Percentiles rank a stretch among this genome's conserved stretches.
Evolutionary conservation across 2,888 invertebrate species (phyloP).

Genomic region (Apocheima hispidaria): DNA sequence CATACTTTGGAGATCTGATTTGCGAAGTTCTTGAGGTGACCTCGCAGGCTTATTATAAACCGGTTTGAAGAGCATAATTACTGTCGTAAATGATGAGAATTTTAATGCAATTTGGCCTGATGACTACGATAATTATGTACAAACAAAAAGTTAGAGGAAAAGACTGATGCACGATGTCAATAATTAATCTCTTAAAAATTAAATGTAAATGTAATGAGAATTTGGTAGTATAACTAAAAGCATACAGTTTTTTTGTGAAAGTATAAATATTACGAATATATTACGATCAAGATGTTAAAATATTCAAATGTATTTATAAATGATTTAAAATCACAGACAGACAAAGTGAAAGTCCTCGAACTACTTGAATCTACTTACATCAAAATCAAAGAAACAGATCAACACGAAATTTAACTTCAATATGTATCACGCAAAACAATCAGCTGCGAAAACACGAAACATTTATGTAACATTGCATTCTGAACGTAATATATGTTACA

Average conservation of each 20-base stretch:
- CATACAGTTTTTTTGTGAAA: too few species aligned
- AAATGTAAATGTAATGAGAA: too few species aligned
- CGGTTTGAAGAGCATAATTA: not conserved
- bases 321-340: not conserved
- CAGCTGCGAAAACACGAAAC: constrained; percentile 18
- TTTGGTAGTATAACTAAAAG: too few species aligned
- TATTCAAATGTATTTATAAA: too few species aligned
- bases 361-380: constrained; percentile 4
- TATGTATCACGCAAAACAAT: constrained; percentile 26
- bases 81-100: not conserved
- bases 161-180: not conserved
- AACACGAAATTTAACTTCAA: constrained; percentile 22
- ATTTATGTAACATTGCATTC: constrained; percentile 27
- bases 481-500: constrained; percentile 21
- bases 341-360: constrained; percentile 15
- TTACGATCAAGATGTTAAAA: too few species aligned
- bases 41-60: not conserved
- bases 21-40: not conserved
- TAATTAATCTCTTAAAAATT: too few species aligned
- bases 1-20: not conserved
- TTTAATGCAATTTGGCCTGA: not conserved
- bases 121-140: not conserved
- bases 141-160: not conserved
- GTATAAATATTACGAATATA: too few species aligned
- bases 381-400: constrained; percentile 28